Evolutionary conservation across 2,888 invertebrate species (phyloP), one percentile per base, ranked within the genome.

Genomic region (Nomada fucata): DNA sequence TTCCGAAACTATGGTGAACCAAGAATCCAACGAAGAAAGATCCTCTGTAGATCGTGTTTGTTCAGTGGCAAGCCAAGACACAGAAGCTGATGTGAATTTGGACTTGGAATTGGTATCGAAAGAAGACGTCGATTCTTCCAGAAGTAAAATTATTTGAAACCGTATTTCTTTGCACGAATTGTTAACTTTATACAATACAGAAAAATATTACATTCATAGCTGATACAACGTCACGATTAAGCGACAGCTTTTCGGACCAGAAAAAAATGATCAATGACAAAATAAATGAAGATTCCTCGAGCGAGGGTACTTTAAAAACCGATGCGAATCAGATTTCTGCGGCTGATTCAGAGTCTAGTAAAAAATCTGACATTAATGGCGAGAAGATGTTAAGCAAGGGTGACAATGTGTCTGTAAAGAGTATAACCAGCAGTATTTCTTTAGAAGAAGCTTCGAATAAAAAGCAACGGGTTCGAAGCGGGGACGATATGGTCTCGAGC

Each of bases 81-180:
- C 92, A 7, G 91, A 92, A 13, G 89, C 88, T 11, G 92, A 92
- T 18, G 72, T 90, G 11, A 91, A 92, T 81, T 84, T 90, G 1
- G 91, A 92, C 23, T 69, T 89, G 15, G 91, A 92, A 63, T 89
- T 89, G 2, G 83, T 88, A 4, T 87, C 88, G 0, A 91, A 90
- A 47, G 90, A 90, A 7, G 92, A 91, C 18, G 76, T 69, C 0
- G 87, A 89, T 15, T 82, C 89, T 9, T 83, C 83, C 1, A 89
- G 89, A 83, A 82, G 92, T 91, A 87, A 79, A 75, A 57, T 42
- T 15, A 29, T 9, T 5, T 20, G 20, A 10, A 15, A 52, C 15
- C 20, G 29, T 61, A 23, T 20, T 2, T 60, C 1, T 4, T 57
- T 59, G 2, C 10, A n/a, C 20, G 13, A 42, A 42, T 23, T 67